These are phyloP conservation scores for Antitype chi DNA, from an alignment of 2,888 invertebrate species.

Conservation along the genomic window DNA sequence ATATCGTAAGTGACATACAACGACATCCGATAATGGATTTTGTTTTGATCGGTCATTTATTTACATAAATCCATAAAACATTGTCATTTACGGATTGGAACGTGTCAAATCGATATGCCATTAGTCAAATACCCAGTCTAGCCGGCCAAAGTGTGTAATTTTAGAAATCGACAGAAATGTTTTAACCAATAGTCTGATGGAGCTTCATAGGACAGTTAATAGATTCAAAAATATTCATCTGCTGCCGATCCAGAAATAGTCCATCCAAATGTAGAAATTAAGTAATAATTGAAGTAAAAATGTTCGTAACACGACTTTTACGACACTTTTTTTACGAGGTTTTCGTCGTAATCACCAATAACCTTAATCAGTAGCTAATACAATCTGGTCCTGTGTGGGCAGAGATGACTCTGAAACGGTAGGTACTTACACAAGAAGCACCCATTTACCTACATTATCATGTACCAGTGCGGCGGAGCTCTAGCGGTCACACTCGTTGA, in stretches of 20 bases:
- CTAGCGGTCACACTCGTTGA: slow-evolving; percentile 57
- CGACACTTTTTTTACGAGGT: slow-evolving; percentile 21
- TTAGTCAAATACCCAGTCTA: slow-evolving; percentile 29
- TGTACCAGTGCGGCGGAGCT: slow-evolving; percentile 7
- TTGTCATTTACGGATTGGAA: slow-evolving; percentile 51
- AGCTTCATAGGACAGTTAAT: slow-evolving; percentile 16
- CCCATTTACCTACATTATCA: slow-evolving; percentile 46
- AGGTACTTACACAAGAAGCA: slow-evolving; percentile 46
- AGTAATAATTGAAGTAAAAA: slow-evolving; percentile 23
- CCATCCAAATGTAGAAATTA: background rate
- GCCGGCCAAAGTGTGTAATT: slow-evolving; percentile 34
- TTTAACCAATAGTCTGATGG: slow-evolving; percentile 44
- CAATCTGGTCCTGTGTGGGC: slow-evolving; percentile 25
- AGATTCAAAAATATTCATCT: slow-evolving; percentile 31
- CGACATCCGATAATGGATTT: slow-evolving; percentile 74
- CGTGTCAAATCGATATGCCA: slow-evolving; percentile 45
- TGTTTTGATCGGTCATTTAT: slow-evolving; percentile 68
- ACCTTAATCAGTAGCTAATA: slow-evolving; percentile 40
- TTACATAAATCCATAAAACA: slow-evolving; percentile 71
- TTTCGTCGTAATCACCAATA: slow-evolving; percentile 25
- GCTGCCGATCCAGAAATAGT: slow-evolving; percentile 18
- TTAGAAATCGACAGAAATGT: slow-evolving; percentile 53
- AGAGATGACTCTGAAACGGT: slow-evolving; percentile 28
- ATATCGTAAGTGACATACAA: slow-evolving; percentile 60
- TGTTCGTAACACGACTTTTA: background rate